phyloP scores from a whole-genome alignment of 2,113 vertebrate genomes.

The Siphamia tubifer region DNA sequence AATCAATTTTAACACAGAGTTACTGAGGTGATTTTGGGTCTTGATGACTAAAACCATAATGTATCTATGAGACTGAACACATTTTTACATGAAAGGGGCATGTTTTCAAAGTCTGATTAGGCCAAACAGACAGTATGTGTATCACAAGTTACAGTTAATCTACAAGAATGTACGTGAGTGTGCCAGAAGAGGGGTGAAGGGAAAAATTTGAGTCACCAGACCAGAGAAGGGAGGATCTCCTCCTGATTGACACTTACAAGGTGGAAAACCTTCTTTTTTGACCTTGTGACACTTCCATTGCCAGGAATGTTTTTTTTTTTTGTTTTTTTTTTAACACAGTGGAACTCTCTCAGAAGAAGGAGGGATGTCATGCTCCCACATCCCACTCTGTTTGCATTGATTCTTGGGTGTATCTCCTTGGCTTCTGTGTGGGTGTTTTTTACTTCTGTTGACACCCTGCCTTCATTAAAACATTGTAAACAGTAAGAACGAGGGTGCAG shows the following conservation, averaged over 20 bases:
- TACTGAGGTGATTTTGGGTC: too few species aligned
- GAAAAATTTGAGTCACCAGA: slow-evolving; percentile 29
- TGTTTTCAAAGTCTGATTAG: neutral
- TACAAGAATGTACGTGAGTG: slow-evolving; percentile 10
- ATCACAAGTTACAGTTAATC: slow-evolving; percentile 33
- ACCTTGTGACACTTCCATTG: slow-evolving; percentile 24
- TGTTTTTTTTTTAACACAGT: slow-evolving; percentile 15
- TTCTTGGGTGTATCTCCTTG: neutral
- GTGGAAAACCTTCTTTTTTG: slow-evolving; percentile 36
- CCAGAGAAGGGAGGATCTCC: neutral
- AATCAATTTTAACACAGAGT: too few species aligned
- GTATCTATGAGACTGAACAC: neutral
- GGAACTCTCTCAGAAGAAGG: slow-evolving; percentile 6
- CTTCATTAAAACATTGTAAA: slow-evolving; percentile 4
- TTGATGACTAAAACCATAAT: neutral
- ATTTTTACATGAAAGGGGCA: neutral
- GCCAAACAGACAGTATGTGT: neutral
- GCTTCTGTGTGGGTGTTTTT: neutral
- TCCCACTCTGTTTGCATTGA: neutral
- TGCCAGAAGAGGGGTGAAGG: neutral
- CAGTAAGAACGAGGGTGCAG: neutral
- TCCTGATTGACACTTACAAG: slow-evolving; percentile 43
- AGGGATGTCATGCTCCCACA: neutral
- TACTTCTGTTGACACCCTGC: slow-evolving; percentile 11
- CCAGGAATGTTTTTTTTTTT: slow-evolving; percentile 11